phyloP scores from a whole-genome alignment of 2,888 invertebrate species.

The Seira ritae region DNA sequence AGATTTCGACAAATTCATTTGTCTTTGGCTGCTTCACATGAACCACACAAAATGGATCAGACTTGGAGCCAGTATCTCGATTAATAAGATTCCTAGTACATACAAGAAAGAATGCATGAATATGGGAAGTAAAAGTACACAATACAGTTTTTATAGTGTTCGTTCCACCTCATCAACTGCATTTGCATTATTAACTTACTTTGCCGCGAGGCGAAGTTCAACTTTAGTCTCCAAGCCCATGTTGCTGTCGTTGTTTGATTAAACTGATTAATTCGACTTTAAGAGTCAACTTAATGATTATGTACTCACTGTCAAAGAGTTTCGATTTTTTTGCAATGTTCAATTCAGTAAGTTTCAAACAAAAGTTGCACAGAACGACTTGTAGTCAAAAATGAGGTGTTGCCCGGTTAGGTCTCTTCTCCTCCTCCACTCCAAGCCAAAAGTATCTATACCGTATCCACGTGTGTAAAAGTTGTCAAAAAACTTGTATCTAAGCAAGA shows the following conservation, averaged over 20 bases:
- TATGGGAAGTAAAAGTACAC: too few relatives aligned
- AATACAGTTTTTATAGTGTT: too few relatives aligned
- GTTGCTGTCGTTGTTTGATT: too few relatives aligned
- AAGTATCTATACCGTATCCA: not conserved
- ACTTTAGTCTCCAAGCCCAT: slow-evolving; percentile 56
- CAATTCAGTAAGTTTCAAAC: not conserved
- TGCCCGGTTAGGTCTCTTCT: not conserved
- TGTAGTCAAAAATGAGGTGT: not conserved
- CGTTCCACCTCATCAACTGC: too few relatives aligned
- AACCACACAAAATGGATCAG: slow-evolving; percentile 76
- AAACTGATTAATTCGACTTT: too few relatives aligned
- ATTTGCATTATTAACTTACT: slow-evolving; percentile 66
- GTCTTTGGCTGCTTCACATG: slow-evolving; percentile 68
- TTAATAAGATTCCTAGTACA: slow-evolving; percentile 66
- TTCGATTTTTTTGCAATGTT: too few relatives aligned
- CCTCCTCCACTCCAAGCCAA: not conserved
- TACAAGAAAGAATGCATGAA: too few relatives aligned
- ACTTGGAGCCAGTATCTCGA: slow-evolving; percentile 59
- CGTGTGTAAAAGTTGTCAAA: not conserved
- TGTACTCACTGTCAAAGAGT: too few relatives aligned
- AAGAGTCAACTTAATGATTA: too few relatives aligned
- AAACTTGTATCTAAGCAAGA: not conserved
- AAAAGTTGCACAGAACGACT: not conserved
- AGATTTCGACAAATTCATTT: slow-evolving; percentile 73
- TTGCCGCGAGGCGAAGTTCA: slow-evolving; percentile 63